Percentiles rank a stretch among this genome's conserved stretches.
Conservation (phyloP, 1,140 invertebrate genomes). For the Batillaria attramentaria region DNA sequence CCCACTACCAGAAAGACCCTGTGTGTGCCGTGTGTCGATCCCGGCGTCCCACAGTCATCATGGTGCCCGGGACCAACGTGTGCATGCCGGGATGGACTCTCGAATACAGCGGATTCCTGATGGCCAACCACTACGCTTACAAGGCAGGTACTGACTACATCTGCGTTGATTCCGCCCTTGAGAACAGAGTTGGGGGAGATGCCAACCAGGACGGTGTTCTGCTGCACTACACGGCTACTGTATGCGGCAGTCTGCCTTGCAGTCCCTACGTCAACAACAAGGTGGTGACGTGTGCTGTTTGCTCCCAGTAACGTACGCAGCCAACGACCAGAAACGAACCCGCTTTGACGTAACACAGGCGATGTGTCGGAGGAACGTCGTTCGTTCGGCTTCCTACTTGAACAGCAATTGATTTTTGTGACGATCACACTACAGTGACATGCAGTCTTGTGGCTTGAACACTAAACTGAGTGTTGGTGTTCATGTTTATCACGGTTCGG, state of each 20-base stretch:
- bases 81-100: background rate
- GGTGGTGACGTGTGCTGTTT: background rate
- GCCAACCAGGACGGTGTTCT: background rate
- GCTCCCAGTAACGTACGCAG: background rate
- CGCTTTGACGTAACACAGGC: no score
- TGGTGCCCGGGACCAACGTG: background rate
- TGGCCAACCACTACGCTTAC: background rate
- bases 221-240: background rate
- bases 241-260: background rate
- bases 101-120: background rate
- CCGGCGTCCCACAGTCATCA: background rate
- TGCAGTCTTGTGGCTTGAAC: no score
- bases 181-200: background rate
- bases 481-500: no score
- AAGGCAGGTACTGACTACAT: background rate
- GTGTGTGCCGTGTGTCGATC: background rate
- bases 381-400: no score
- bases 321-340: no score
- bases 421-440: no score
- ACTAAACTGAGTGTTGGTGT: no score
- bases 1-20: background rate
- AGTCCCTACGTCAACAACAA: conserved; percentile 1
- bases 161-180: background rate
- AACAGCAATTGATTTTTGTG: no score
- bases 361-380: no score